Evolutionary conservation across 2,113 vertebrate species (phyloP).

Genomic region (Craseonycteris thonglongyai): DNA sequence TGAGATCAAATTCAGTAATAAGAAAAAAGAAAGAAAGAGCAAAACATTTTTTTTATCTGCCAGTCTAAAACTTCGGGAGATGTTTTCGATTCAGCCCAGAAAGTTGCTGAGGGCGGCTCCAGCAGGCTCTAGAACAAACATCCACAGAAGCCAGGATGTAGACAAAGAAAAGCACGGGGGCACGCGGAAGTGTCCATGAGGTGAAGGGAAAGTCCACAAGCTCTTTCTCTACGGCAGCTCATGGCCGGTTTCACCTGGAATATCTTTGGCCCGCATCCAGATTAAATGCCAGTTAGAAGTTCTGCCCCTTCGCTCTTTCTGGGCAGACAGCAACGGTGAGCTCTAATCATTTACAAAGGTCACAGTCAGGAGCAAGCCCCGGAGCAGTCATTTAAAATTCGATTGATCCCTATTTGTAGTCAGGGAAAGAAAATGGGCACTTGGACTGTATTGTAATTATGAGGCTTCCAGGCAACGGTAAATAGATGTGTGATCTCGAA

Average conservation of each 20-base stretch:
- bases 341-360: slow-evolving; percentile 97
- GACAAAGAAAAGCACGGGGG: background rate
- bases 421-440: slow-evolving; percentile 87
- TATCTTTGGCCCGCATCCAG: slow-evolving; percentile 84
- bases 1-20: background rate
- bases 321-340: slow-evolving; percentile 84
- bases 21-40: background rate
- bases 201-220: slow-evolving; percentile 62
- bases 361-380: slow-evolving; percentile 84
- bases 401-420: slow-evolving; percentile 91
- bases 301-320: slow-evolving; percentile 85
- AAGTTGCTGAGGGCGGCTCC: background rate
- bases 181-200: background rate
- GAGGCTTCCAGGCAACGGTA: slow-evolving; percentile 85
- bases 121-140: background rate
- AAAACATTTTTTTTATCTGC: background rate
- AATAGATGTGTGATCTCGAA: slow-evolving; percentile 84
- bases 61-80: background rate
- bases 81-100: background rate
- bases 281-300: slow-evolving; percentile 90
- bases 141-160: background rate
- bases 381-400: slow-evolving; percentile 88
- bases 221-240: slow-evolving; percentile 81
- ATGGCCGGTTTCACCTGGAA: slow-evolving; percentile 79
- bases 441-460: slow-evolving; percentile 90